Percentiles rank a stretch among this genome's conserved stretches.
These are phyloP conservation scores for Bothrops jararaca DNA, from an alignment of 2,113 vertebrate species.

Conservation along the genomic window DNA sequence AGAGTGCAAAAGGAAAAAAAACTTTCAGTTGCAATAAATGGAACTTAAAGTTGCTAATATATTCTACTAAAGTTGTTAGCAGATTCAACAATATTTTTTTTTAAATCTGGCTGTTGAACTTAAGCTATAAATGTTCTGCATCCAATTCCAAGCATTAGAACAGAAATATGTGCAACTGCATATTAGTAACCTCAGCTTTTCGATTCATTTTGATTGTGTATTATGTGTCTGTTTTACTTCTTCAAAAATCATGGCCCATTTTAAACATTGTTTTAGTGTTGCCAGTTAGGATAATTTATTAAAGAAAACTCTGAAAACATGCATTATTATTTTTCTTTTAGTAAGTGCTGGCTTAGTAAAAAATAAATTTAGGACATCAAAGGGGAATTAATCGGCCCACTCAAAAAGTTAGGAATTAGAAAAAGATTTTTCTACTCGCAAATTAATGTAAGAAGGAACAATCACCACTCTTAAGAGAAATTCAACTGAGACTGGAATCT, in stretches of 20 bases:
- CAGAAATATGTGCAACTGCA: background rate
- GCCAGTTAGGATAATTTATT: background rate
- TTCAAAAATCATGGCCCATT: background rate
- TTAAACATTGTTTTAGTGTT: conserved; percentile 38
- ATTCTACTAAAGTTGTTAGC: background rate
- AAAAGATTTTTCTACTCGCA: background rate
- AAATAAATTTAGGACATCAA: background rate
- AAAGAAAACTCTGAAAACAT: background rate
- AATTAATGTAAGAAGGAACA: background rate
- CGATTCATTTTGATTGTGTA: background rate
- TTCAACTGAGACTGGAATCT: background rate
- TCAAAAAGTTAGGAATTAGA: background rate
- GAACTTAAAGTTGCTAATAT: background rate
- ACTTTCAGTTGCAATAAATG: background rate
- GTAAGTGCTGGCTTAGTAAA: accelerated
- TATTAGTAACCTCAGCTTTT: background rate
- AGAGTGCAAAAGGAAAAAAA: background rate
- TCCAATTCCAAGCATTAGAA: background rate
- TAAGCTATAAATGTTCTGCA: background rate
- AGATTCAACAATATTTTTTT: background rate
- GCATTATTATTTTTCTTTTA: background rate
- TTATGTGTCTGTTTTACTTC: background rate
- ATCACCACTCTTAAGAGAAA: background rate
- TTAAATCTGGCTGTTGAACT: background rate
- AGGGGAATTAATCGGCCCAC: background rate